Percentiles rank a stretch among this genome's conserved stretches.
phyloP scores from a whole-genome alignment of 2,797 vertebrate species.

The Spheniscus humboldti region DNA sequence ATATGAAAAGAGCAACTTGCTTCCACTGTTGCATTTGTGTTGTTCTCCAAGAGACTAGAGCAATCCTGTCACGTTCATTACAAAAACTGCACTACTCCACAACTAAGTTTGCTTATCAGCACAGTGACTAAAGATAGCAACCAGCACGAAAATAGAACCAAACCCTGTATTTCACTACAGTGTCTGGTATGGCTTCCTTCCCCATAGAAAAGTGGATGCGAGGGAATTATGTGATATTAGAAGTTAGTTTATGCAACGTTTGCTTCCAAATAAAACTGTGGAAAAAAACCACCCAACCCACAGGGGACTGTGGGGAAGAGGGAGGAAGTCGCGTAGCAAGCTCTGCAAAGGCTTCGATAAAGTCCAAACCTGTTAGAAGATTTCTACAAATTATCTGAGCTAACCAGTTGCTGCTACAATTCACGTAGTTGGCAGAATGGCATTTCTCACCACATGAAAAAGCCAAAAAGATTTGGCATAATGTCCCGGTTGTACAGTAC shows the following conservation, averaged over 20 bases:
- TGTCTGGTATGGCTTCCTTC: not conserved
- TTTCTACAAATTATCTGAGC: not conserved
- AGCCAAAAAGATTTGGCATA: constrained; percentile 20
- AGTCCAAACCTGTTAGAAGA: not conserved
- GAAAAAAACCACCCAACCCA: not conserved
- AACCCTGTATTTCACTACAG: not conserved
- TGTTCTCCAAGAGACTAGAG: not conserved
- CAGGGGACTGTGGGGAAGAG: not conserved
- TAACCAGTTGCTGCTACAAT: not conserved
- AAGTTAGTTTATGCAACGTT: not conserved
- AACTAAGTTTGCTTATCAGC: not conserved
- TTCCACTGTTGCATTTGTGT: not conserved
- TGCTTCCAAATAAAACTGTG: not conserved
- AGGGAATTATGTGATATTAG: not conserved
- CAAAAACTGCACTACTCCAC: not conserved
- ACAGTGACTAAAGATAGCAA: not conserved
- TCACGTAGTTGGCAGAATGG: constrained; percentile 17
- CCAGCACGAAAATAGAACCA: not conserved
- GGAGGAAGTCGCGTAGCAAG: not conserved
- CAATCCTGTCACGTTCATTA: not conserved
- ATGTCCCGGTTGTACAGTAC: constrained; percentile 6
- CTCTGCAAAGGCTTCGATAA: not conserved
- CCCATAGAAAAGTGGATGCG: not conserved
- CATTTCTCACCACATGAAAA: constrained; percentile 62
- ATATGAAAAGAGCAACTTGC: not conserved